Evolutionary conservation across 2,113 vertebrate genomes (phyloP), one percentile per base, ranked within the genome.

Genomic region (Peromyscus maniculatus): DNA sequence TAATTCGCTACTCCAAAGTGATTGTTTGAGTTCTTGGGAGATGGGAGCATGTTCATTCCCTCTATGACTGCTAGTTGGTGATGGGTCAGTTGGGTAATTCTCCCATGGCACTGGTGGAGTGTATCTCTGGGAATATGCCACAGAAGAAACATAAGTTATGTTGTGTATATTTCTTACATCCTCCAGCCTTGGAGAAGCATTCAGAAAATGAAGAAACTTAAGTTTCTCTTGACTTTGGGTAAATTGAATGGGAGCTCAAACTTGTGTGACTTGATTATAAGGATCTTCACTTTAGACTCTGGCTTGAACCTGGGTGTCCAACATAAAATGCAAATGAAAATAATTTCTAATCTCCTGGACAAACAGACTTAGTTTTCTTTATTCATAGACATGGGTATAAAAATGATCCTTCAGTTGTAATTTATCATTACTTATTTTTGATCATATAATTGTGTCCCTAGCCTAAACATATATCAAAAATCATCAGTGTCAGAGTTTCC

Each of bases 1-100:
- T 97, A 97, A 97, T 72, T 97, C 95, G 79, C 39, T 62, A 57
- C 78, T 90, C 66, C 93, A 5, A 93, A 71, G 2, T 57, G 46
- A 72, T 49, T 74, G 26, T 75, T 91, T 82, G 46, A 91, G 57
- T 6, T 36, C 3, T 19, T 10, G 90, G 95, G 96, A 93, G 96
- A 46, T 83, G 94, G 94, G 75, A 75, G 52, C 8, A 12, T 46
- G 67, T 36, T 71, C n/a, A 31, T 94, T 95, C 79, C 26, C 77
- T 55, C 75, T 55, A 13, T 71, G 72, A 87, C 92, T 93, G 59
- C 91, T 96, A 89, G 80, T 91, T 46, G 55, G 71, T 64, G 22
- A 43, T 15, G 66, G 95, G 78, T 88, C 0, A 2, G 28, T 71
- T 46, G 36, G 33, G n/a, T 4, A 19, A 88, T 16, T 3, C 13